These are phyloP conservation scores for Naja naja DNA, from an alignment of 2,113 vertebrate species.

Conservation along the genomic window DNA sequence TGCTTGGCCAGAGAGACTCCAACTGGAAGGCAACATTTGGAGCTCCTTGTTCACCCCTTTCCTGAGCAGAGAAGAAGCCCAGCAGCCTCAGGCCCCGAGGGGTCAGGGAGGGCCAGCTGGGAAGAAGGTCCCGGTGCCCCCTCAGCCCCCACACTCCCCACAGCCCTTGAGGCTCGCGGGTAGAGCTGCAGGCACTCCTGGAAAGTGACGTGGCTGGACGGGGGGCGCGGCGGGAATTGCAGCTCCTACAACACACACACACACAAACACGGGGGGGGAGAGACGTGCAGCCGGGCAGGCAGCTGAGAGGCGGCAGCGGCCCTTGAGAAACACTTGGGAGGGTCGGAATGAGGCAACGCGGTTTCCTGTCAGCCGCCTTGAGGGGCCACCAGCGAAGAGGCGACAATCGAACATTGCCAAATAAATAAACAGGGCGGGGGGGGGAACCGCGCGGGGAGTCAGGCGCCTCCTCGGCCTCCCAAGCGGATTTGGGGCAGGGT, in stretches of 20 bases:
- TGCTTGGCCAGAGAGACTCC: too few species aligned
- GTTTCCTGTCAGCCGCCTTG: not conserved
- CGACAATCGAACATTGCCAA: accelerated
- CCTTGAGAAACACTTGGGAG: not conserved
- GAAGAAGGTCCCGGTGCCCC: too few species aligned
- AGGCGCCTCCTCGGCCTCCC: not conserved
- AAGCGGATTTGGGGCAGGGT: not conserved
- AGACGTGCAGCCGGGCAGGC: not conserved
- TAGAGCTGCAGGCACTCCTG: not conserved
- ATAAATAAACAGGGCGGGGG: not conserved
- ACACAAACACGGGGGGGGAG: not conserved
- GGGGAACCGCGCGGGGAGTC: not conserved
- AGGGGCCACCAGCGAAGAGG: not conserved
- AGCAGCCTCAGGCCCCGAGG: not conserved
- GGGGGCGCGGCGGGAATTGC: not conserved
- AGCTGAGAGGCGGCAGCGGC: not conserved
- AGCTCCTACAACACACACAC: too few species aligned
- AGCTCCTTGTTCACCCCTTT: not conserved
- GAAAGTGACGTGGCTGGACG: not conserved
- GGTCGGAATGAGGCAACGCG: not conserved
- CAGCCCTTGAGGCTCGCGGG: not conserved
- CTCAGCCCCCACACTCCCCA: not conserved
- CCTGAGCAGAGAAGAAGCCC: not conserved
- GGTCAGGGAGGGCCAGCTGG: not conserved
- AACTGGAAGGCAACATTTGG: not conserved